Evolutionary conservation across 2,797 vertebrate species (phyloP).

Genomic region (Syngnathus acus): DNA sequence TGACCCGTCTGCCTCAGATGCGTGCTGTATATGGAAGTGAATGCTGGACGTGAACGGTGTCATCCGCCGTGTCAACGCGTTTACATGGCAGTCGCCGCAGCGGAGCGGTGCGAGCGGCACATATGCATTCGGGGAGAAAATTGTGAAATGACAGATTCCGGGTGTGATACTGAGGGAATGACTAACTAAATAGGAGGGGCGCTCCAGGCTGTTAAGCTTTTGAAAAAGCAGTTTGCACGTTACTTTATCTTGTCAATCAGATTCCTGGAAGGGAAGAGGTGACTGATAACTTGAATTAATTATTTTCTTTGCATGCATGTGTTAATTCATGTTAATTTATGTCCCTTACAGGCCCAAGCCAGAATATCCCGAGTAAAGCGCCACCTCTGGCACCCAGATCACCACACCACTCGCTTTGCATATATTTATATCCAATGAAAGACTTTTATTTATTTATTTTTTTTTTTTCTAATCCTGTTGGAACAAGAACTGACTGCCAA

Average conservation of each 20-base stretch:
- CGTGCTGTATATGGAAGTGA: constrained; percentile 65
- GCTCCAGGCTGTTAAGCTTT: constrained; percentile 75
- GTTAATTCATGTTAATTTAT: constrained; percentile 76
- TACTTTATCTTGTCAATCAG: constrained; percentile 79
- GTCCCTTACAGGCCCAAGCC: constrained; percentile 71
- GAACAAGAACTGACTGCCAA: constrained; percentile 65
- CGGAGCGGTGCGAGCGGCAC: constrained; percentile 75
- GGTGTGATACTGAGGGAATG: constrained; percentile 81
- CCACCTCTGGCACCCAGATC: constrained; percentile 72
- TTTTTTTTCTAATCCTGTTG: constrained; percentile 59
- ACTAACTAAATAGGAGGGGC: constrained; percentile 80
- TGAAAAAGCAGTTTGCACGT: constrained; percentile 76
- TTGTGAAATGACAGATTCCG: constrained; percentile 81
- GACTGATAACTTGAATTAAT: constrained; percentile 77
- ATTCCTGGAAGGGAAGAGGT: constrained; percentile 74
- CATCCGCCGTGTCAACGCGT: constrained; percentile 70
- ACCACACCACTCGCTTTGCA: constrained; percentile 68
- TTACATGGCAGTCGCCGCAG: constrained; percentile 70
- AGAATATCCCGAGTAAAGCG: constrained; percentile 71
- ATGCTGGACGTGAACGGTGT: constrained; percentile 70
- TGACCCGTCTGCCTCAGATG: constrained; percentile 68
- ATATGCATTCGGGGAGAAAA: constrained; percentile 79
- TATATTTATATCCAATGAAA: constrained; percentile 71
- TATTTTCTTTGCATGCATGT: constrained; percentile 75
- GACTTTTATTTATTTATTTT: constrained; percentile 62